Conservation (phyloP, 2,797 vertebrate species). For the Trichosurus vulpecula region DNA sequence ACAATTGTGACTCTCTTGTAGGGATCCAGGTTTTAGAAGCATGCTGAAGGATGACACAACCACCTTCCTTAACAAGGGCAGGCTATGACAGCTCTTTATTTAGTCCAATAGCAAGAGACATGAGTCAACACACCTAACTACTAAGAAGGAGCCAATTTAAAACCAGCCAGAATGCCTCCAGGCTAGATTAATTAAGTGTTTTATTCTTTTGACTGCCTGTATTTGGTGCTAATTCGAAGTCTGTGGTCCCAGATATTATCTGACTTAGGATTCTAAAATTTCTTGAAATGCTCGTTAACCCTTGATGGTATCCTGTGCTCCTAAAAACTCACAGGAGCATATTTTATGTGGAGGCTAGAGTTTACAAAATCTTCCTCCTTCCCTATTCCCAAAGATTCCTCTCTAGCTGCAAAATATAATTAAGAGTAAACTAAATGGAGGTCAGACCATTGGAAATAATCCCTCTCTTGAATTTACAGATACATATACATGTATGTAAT, state of each 20-base stretch:
- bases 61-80: not conserved
- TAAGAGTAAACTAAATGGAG: not conserved
- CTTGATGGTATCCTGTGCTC: not conserved
- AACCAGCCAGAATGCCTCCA: not conserved
- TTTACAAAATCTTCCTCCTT: not conserved
- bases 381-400: not conserved
- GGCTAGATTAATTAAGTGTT: not conserved
- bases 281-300: not conserved
- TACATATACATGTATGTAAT: no score
- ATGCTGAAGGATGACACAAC: not conserved
- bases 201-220: not conserved
- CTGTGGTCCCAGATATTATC: not conserved
- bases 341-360: not conserved
- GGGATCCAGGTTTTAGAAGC: not conserved
- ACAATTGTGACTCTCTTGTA: not conserved
- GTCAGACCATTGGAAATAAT: not conserved
- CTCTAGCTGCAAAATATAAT: not conserved
- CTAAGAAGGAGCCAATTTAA: not conserved
- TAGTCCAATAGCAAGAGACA: not conserved
- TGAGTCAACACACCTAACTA: not conserved
- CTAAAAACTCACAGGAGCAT: not conserved
- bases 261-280: not conserved
- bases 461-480: not conserved
- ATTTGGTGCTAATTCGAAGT: slow-evolving; percentile 1
- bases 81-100: not conserved